phyloP scores from a whole-genome alignment of 2,888 invertebrate species.

The Orchesella flavescens region DNA sequence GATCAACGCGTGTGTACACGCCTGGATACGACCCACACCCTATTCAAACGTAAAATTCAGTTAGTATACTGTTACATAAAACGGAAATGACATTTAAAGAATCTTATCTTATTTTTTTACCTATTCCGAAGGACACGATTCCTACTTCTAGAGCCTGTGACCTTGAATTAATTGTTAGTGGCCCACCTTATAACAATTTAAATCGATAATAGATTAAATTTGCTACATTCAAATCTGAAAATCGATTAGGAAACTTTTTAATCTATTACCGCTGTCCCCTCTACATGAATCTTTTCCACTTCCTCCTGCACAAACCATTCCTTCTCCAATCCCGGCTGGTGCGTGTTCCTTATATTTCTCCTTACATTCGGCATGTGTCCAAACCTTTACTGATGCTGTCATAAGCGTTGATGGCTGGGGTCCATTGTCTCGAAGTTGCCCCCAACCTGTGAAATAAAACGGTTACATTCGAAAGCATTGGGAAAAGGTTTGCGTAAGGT shows the following conservation, averaged over 20 bases:
- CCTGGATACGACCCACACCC: constrained; percentile 40
- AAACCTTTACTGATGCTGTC: constrained; percentile 88
- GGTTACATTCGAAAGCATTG: too few relatives aligned
- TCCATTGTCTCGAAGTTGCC: constrained; percentile 75
- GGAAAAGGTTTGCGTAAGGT: too few relatives aligned
- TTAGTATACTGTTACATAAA: too few relatives aligned
- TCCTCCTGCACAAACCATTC: constrained; percentile 68
- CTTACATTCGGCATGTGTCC: constrained; percentile 86
- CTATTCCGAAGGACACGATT: constrained; percentile 55
- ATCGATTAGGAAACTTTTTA: too few relatives aligned
- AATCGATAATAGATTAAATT: background rate
- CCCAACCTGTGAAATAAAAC: constrained; percentile 24
- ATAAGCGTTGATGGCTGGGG: constrained; percentile 87
- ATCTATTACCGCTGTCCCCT: constrained; percentile 49
- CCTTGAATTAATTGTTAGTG: constrained; percentile 41
- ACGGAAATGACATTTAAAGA: too few relatives aligned
- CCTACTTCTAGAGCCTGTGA: constrained; percentile 33
- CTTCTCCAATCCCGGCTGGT: constrained; percentile 90
- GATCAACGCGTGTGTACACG: background rate
- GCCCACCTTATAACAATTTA: background rate
- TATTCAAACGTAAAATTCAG: background rate
- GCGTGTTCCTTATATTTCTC: constrained; percentile 88
- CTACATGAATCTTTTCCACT: constrained; percentile 53
- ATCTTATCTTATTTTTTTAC: background rate
- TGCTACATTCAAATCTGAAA: background rate